These are phyloP conservation scores for Bathynomus jamesi DNA, from an alignment of 1,140 invertebrate species.

Conservation along the genomic window DNA sequence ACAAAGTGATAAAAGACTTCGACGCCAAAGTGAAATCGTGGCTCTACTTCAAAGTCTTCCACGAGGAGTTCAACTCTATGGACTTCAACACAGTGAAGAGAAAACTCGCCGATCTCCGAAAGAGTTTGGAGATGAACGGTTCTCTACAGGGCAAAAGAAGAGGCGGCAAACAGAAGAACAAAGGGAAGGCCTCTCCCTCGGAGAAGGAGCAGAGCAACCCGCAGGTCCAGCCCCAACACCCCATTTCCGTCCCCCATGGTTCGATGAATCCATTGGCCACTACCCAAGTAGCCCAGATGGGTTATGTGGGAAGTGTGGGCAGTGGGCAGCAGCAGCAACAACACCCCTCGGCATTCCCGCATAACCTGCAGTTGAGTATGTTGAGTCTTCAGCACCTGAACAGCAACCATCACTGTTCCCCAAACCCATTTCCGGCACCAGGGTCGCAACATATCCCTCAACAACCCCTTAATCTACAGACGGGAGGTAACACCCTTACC, in stretches of 20 bases:
- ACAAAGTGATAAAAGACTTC: slow-evolving; percentile 35
- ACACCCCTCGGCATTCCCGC: neutral
- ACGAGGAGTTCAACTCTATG: slow-evolving; percentile 39
- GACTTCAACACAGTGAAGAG: slow-evolving; percentile 37
- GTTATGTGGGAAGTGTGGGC: neutral
- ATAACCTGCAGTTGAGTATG: neutral
- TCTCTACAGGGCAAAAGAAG: neutral
- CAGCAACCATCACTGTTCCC: neutral
- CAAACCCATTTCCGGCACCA: too few species aligned
- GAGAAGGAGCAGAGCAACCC: neutral
- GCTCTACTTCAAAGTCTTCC: slow-evolving; percentile 40
- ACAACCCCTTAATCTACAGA: neutral
- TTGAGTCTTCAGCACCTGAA: neutral
- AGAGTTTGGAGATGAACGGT: slow-evolving; percentile 20
- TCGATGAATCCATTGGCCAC: neutral
- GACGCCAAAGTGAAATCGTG: slow-evolving; percentile 39
- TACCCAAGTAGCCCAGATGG: neutral
- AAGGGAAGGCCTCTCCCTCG: neutral
- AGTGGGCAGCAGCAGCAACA: neutral
- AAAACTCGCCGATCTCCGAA: slow-evolving; percentile 31
- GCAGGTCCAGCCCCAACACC: too few species aligned
- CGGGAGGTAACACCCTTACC: neutral
- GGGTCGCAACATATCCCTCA: neutral
- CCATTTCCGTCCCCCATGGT: neutral
- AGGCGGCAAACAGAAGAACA: neutral